Conservation (phyloP, 2,113 vertebrate species). For the Haemorhous mexicanus region DNA sequence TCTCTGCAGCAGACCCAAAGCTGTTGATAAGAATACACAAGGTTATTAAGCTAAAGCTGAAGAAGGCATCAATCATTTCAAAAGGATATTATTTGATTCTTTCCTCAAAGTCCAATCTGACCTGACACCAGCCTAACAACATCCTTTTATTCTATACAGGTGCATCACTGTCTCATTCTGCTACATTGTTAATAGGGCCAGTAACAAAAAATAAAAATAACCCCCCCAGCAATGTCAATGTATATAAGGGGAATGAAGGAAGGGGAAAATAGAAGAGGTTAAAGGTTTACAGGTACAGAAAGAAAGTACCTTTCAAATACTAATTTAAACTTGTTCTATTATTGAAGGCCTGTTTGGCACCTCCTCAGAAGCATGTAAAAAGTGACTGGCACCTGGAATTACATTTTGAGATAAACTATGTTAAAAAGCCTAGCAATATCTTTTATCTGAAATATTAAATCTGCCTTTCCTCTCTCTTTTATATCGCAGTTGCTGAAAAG, state of each 20-base stretch:
- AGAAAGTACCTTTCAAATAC: background rate
- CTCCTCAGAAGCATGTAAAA: background rate
- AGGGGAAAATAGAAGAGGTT: background rate
- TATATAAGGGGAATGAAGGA: background rate
- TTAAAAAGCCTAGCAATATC: background rate
- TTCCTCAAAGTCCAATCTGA: background rate
- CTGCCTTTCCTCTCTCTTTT: background rate
- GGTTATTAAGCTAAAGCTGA: constrained; percentile 32
- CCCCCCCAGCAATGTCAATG: background rate
- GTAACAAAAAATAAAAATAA: background rate
- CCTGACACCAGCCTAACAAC: constrained; percentile 22
- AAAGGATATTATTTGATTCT: constrained; percentile 23
- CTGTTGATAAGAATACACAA: constrained; percentile 2
- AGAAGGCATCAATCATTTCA: constrained; percentile 23
- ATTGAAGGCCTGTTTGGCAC: background rate
- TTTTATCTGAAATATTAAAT: constrained; percentile 18
- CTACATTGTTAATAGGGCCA: background rate
- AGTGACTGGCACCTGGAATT: background rate
- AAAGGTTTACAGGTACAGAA: background rate
- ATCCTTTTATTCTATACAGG: background rate
- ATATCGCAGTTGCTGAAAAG: background rate
- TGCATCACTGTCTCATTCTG: background rate
- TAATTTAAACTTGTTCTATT: background rate
- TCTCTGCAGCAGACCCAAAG: background rate
- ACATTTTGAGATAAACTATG: background rate